phyloP scores from a whole-genome alignment of 37 sponge, comb jelly and placozoan species.

The Haliclona indistincta region DNA sequence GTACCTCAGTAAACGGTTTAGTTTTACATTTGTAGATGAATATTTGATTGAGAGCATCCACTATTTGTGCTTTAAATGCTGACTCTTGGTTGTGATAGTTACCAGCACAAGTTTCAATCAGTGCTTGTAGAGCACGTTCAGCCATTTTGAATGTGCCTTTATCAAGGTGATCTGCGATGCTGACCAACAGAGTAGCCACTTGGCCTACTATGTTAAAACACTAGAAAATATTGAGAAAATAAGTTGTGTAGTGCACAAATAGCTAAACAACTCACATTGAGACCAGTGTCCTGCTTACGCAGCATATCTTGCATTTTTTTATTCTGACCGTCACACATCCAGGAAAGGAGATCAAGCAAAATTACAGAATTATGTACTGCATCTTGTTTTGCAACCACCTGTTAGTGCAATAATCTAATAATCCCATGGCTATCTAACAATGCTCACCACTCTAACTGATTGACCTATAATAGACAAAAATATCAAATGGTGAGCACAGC shows the following conservation, averaged over 20 bases:
- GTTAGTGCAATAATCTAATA: too few relatives aligned
- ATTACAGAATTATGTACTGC: too few relatives aligned
- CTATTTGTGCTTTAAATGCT: constrained; percentile 51
- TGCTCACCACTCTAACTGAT: too few relatives aligned
- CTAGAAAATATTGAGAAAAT: too few relatives aligned
- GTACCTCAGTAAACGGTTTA: too few relatives aligned
- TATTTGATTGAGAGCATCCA: constrained; percentile 46
- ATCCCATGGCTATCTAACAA: too few relatives aligned
- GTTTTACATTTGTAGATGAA: too few relatives aligned
- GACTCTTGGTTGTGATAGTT: constrained; percentile 49
- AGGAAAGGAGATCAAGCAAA: background rate
- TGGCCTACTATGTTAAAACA: constrained; percentile 62
- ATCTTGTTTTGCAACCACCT: too few relatives aligned
- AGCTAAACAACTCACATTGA: background rate
- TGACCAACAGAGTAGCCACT: constrained; percentile 40
- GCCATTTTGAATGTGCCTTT: background rate
- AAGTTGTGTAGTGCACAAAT: too few relatives aligned
- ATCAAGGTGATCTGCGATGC: constrained; percentile 21
- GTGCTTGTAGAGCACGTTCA: constrained; percentile 9
- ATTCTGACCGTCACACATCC: constrained; percentile 72
- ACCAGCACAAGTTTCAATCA: constrained; percentile 52
- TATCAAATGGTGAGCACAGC: too few relatives aligned
- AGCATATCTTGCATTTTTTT: constrained; percentile 51
- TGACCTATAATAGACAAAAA: too few relatives aligned
- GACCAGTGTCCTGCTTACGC: constrained; percentile 46